phyloP scores from a whole-genome alignment of 2,888 invertebrate species.

The Pecten maximus region DNA sequence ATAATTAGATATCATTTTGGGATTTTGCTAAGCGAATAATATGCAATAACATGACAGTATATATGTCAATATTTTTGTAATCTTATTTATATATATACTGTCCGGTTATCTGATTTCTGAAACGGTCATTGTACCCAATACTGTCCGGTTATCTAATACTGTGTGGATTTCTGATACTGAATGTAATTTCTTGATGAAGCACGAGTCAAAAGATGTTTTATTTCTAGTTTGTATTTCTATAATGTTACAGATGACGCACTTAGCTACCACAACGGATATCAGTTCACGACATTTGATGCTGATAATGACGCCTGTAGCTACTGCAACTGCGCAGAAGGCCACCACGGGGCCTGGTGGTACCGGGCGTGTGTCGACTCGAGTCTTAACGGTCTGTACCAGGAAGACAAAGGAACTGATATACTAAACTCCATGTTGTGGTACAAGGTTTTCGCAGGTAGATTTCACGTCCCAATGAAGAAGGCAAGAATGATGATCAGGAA shows the following conservation, averaged over 20 bases:
- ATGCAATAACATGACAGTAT: no score
- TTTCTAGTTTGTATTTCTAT: neutral
- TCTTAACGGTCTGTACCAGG: conserved; percentile 35
- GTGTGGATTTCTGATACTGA: no score
- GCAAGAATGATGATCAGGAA: neutral
- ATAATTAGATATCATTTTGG: no score
- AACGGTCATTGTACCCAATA: no score
- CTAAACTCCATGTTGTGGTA: neutral
- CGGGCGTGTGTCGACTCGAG: conserved; percentile 12
- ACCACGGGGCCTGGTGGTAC: conserved; percentile 41
- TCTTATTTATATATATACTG: no score
- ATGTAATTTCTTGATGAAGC: no score
- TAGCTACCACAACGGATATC: neutral
- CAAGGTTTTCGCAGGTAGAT: neutral
- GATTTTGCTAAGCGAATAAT: no score
- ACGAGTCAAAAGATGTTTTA: no score
- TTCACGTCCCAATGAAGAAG: neutral
- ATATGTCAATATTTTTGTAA: no score
- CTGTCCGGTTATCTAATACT: no score
- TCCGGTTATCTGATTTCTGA: no score
- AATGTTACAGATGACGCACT: neutral
- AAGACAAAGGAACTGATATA: neutral
- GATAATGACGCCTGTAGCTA: neutral
- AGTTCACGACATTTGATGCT: conserved; percentile 6
- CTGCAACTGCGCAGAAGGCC: neutral